Base-by-base conservation (phyloP, 1,140 invertebrate genomes). In the Zaprionus kolodkinae region DNA sequence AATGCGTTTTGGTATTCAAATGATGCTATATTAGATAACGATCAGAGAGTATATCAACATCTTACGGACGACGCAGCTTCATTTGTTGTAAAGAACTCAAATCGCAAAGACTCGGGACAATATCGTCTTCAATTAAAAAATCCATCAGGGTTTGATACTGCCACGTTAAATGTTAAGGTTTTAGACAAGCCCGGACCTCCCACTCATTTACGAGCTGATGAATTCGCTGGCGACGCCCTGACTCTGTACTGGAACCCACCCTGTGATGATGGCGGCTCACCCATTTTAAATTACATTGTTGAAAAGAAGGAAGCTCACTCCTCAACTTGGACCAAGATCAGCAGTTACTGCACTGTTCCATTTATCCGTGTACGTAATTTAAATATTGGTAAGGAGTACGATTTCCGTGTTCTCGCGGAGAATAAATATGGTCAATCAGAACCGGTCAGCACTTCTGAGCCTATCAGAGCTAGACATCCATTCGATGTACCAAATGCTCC, bases 321-420 rank as follows among this genome's bases (percentile, higher is more conserved):
- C 11, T 94, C 94, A 6, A 96, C 96, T 27, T 99, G 98, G 98
- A 95, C 95, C 2, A 98, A 98, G 92, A 96, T 97, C 6, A 98
- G 97, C 92, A 97, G 98, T 68, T 99, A 98, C 90, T 96, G 98
- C 30, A 96, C 97, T 7, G 96, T 97, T 61, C 96, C 97, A 87
- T 96, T 97, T 93, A 95, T 97, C 54, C 95, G 97, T 55, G 96
- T 99, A 15, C 95, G 98, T 55, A 99, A 99, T 92, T 93, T 99
- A 30, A 96, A 95, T 2, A 96, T 99, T 21, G 98, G 98, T 40
- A 95, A 95, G 74, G 96, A 97, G 36, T 99, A 99, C 92, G 98
- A 99, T 79, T 99, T 99, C 95, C 95, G 98, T 69, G 98, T 99
- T 2, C 96, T 98, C 94, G 99, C 99, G 62, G 99, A 99, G 93